A percentile compares a stretch with the other conserved stretches of the same genome.
phyloP scores from a whole-genome alignment of 2,797 vertebrate genomes.

The Rhynchonycteris naso region DNA sequence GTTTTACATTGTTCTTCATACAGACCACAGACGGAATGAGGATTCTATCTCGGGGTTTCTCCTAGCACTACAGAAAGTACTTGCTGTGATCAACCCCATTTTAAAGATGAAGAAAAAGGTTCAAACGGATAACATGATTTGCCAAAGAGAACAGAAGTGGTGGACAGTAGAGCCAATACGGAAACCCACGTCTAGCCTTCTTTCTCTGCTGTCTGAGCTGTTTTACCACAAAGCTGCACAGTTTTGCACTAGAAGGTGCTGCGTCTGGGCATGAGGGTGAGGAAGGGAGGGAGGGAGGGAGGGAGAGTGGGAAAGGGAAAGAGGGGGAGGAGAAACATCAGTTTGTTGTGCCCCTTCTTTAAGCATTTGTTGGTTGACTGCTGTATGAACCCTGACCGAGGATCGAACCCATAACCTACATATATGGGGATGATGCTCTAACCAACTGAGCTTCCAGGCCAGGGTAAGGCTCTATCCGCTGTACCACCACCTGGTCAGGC shows the following conservation, averaged over 20 bases:
- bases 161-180: fast-evolving
- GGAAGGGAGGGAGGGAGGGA: too few species aligned
- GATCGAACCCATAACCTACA: too few species aligned
- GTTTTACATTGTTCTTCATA: not conserved
- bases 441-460: too few species aligned
- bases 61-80: not conserved
- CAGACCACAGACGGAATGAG: not conserved
- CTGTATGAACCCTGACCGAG: too few species aligned
- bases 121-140: not conserved
- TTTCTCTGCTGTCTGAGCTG: not conserved
- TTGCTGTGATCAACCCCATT: fast-evolving
- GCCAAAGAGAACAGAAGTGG: not conserved
- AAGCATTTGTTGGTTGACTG: too few species aligned
- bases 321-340: too few species aligned
- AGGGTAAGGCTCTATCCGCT: too few species aligned
- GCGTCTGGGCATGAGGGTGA: fast-evolving
- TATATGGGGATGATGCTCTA: too few species aligned
- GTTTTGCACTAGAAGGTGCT: not conserved
- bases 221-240: not conserved
- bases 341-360: too few species aligned
- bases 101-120: not conserved
- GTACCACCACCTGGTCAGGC: too few species aligned
- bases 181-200: not conserved
- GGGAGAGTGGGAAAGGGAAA: too few species aligned
- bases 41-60: not conserved